A percentile compares a stretch with the other conserved stretches of the same genome.
Conservation (phyloP, 2,888 invertebrate species). For the Athalia cordata region DNA sequence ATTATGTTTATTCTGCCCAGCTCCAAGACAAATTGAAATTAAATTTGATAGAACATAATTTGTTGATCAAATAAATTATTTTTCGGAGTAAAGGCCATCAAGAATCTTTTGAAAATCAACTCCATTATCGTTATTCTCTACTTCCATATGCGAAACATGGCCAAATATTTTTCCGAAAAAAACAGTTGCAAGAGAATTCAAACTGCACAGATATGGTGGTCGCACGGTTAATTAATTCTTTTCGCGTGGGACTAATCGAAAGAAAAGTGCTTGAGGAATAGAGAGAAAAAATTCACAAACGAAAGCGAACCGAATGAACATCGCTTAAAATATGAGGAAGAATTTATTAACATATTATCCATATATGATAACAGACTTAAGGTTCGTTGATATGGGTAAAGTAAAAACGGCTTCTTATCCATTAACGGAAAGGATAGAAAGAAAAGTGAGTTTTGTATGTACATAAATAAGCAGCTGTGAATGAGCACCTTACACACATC, state of each 20-base stretch:
- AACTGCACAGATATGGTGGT: no score
- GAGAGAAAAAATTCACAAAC: neutral
- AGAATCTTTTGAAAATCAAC: no score
- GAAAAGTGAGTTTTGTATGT: constrained; percentile 16
- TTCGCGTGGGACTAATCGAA: no score
- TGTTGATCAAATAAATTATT: no score
- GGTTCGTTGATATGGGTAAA: neutral
- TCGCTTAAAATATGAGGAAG: constrained; percentile 26
- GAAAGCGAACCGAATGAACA: neutral
- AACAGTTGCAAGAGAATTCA: no score
- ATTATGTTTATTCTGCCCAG: neutral
- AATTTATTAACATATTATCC: constrained; percentile 21
- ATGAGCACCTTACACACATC: neutral
- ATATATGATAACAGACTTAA: constrained; percentile 10
- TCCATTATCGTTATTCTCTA: no score
- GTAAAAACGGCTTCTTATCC: constrained; percentile 29
- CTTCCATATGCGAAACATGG: no score
- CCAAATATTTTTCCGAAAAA: no score
- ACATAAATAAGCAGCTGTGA: constrained; percentile 35
- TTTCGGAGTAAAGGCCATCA: no score
- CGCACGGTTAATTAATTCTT: no score
- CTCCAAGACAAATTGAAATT: neutral
- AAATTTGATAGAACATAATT: no score
- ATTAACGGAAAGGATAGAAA: neutral
- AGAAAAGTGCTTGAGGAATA: neutral